These are phyloP conservation scores for Palythoa heliodiscus DNA, from an alignment of 92 coral and sea anemone genomes.

Conservation along the genomic window DNA sequence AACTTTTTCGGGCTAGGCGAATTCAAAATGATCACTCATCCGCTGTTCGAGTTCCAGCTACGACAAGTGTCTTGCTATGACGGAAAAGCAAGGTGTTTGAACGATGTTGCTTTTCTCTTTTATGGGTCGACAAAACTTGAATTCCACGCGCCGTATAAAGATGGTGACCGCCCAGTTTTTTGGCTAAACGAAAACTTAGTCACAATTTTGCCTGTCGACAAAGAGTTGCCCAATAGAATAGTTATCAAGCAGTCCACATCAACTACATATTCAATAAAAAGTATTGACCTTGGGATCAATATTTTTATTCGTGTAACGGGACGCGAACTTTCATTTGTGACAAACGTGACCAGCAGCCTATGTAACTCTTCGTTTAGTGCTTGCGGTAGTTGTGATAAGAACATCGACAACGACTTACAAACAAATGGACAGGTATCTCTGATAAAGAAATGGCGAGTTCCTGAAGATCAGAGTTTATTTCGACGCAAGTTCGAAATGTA, in stretches of 20 bases:
- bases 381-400: conserved; percentile 66
- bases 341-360: conserved; percentile 35
- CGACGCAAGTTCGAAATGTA: conserved; percentile 44
- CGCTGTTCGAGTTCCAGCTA: conserved; percentile 53
- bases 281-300: conserved; percentile 26
- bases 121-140: conserved; percentile 41
- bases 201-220: conserved; percentile 22
- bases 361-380: conserved; percentile 47
- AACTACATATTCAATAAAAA: conserved; percentile 36
- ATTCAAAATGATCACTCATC: conserved; percentile 48
- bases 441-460: conserved; percentile 51
- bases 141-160: conserved; percentile 53
- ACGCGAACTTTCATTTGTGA: conserved; percentile 52
- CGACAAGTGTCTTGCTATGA: conserved; percentile 67
- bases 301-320: conserved; percentile 49
- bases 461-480: conserved; percentile 48
- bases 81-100: conserved; percentile 63
- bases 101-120: conserved; percentile 59
- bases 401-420: conserved; percentile 48
- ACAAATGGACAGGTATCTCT: conserved; percentile 20
- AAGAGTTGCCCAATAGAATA: conserved; percentile 39
- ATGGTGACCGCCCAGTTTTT: conserved; percentile 35
- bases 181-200: conserved; percentile 46
- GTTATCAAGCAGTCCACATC: conserved; percentile 51
- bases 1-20: conserved; percentile 61